phyloP scores from a whole-genome alignment of 1,140 invertebrate genomes.

The Diorhabda elongata region DNA sequence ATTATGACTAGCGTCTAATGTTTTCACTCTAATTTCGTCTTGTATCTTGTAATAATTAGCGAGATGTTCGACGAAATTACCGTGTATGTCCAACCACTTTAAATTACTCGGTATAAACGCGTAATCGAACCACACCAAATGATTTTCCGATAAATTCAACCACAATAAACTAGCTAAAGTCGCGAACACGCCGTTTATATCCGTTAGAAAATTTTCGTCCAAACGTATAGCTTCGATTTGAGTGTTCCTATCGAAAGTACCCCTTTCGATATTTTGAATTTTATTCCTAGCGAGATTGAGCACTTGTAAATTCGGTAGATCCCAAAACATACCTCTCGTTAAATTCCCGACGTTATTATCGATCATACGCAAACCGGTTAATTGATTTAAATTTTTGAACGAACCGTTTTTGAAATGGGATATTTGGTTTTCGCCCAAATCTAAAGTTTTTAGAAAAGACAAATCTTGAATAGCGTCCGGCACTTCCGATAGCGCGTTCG shows the following conservation, averaged over 20 bases:
- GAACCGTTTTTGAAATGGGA: slow-evolving; percentile 73
- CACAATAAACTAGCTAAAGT: slow-evolving; percentile 74
- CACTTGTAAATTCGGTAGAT: slow-evolving; percentile 75
- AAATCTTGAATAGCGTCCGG: slow-evolving; percentile 79
- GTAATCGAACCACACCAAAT: slow-evolving; percentile 87
- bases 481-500: slow-evolving; percentile 75
- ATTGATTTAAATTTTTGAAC: slow-evolving; percentile 76
- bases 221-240: slow-evolving; percentile 78
- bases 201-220: slow-evolving; percentile 80
- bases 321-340: slow-evolving; percentile 78
- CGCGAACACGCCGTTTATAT: slow-evolving; percentile 82
- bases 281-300: slow-evolving; percentile 84
- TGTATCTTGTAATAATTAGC: slow-evolving; percentile 82
- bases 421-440: slow-evolving; percentile 84
- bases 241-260: slow-evolving; percentile 74
- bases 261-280: slow-evolving; percentile 75
- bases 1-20: slow-evolving; percentile 83
- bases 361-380: slow-evolving; percentile 78
- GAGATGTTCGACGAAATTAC: slow-evolving; percentile 79
- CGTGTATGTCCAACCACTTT: slow-evolving; percentile 86
- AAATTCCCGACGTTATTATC: slow-evolving; percentile 85
- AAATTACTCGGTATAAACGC: slow-evolving; percentile 81
- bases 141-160: slow-evolving; percentile 87
- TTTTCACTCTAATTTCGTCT: slow-evolving; percentile 73
- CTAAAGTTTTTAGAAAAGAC: slow-evolving; percentile 77